Base-by-base conservation (phyloP, 2,888 invertebrate species). In the Penaeus monodon region DNA sequence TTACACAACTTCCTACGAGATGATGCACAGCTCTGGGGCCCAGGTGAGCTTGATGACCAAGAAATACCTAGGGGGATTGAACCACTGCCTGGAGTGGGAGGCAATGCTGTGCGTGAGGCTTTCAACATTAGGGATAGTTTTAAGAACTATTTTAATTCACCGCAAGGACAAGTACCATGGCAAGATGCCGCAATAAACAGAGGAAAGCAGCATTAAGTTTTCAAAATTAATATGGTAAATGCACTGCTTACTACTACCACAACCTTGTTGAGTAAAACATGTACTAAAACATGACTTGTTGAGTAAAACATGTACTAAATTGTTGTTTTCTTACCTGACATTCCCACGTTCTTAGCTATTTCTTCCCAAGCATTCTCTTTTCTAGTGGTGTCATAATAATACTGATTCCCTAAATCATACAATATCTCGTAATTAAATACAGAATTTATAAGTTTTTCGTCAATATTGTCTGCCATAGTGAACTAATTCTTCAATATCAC, bases 111-210 rank as follows among this genome's bases (percentile, higher is more conserved):
- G 74, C 74, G 33, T n/a, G 63, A 84, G 33, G 74, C 33, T 76
- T 38, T 84, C 74, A 33, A 74, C 33, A 76, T 84, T n/a, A 73
- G 84, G 74, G 84, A 84, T 49, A 84, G 74, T 2, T 84, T 84
- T 80, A 84, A 44, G 74, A 76, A 84, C 27, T 84, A 84, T 57
- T 84, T 84, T 63, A 81, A 38, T 29, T 74, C 74, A 74, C 63
- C 70, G 38, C 81, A 80, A 81, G 73, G 73, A 27, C 14, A 63
- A 73, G 74, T 84, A 63, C 84, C 84, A 8, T 84, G 84, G 84
- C 84, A 84, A 49, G 57, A 84, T 38, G 38, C 14, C 63, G 73
- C 73, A 68, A 70, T 81, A 17, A 65, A 76, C 70, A 68, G 81
- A 81, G 74, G 74, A 74, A 74, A 29, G 33, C 74, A 6, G 17